phyloP scores from a whole-genome alignment of 2,888 invertebrate genomes.

The Chaitophorus viminalis region DNA sequence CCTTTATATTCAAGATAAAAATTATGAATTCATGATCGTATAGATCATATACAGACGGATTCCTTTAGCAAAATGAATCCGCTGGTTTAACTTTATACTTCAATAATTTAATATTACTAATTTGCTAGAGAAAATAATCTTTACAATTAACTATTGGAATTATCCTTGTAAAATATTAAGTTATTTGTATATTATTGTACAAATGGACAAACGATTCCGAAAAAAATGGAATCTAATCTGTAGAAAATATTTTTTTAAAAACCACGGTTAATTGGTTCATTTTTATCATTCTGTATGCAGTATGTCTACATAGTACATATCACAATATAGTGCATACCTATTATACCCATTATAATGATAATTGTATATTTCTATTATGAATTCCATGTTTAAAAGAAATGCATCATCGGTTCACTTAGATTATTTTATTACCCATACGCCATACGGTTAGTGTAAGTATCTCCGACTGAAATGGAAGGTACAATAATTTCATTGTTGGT shows the following conservation, averaged over 20 bases:
- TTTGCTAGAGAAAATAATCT: too few species aligned
- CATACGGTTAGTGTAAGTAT: neutral
- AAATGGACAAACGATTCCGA: neutral
- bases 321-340: neutral
- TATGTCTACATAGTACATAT: neutral
- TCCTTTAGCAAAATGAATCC: too few species aligned
- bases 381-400: neutral
- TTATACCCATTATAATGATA: neutral
- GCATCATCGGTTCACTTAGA: too few species aligned
- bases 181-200: too few species aligned
- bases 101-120: too few species aligned
- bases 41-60: neutral
- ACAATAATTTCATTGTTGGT: neutral
- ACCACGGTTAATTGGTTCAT: neutral
- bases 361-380: neutral
- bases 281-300: neutral
- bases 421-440: neutral
- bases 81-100: too few species aligned
- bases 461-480: neutral
- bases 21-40: neutral
- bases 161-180: too few species aligned
- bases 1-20: constrained; percentile 1
- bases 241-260: neutral
- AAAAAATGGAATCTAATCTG: neutral
- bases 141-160: too few species aligned